These are phyloP conservation scores for Varanus komodoensis DNA, from an alignment of 2,113 vertebrate species.

Conservation along the genomic window DNA sequence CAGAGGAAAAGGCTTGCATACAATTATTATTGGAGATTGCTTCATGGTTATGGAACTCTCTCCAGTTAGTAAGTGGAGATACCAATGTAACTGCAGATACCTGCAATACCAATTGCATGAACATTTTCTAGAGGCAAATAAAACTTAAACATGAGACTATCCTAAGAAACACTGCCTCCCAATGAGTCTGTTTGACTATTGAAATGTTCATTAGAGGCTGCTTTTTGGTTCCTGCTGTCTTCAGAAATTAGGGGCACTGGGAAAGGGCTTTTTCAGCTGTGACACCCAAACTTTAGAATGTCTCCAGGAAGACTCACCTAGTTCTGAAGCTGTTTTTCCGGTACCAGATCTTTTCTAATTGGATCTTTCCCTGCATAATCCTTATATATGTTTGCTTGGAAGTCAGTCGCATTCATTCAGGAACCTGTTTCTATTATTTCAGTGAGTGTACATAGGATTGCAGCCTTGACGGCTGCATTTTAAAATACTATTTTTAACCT, in stretches of 20 bases:
- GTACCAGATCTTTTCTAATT: neutral
- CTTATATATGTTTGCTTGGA: neutral
- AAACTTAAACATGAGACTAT: neutral
- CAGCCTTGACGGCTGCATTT: too few relatives aligned
- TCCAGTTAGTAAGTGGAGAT: neutral
- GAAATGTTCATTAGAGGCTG: neutral
- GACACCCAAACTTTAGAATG: neutral
- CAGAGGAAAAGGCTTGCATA: neutral
- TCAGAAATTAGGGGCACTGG: neutral
- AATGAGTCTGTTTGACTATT: neutral
- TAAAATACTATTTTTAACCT: too few relatives aligned
- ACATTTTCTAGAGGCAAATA: neutral
- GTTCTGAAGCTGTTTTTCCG: neutral
- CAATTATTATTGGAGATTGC: neutral
- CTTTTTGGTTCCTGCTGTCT: neutral
- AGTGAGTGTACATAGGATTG: neutral
- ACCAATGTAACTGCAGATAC: too few relatives aligned
- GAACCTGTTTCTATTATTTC: neutral
- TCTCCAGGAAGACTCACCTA: neutral
- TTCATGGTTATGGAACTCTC: neutral
- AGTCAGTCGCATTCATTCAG: neutral
- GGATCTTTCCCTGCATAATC: neutral
- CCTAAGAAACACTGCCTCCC: neutral
- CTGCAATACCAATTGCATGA: neutral
- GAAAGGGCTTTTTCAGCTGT: neutral